These are phyloP conservation scores for Notarius quadriscutis DNA, from an alignment of 2,113 vertebrate genomes.

Conservation along the genomic window DNA sequence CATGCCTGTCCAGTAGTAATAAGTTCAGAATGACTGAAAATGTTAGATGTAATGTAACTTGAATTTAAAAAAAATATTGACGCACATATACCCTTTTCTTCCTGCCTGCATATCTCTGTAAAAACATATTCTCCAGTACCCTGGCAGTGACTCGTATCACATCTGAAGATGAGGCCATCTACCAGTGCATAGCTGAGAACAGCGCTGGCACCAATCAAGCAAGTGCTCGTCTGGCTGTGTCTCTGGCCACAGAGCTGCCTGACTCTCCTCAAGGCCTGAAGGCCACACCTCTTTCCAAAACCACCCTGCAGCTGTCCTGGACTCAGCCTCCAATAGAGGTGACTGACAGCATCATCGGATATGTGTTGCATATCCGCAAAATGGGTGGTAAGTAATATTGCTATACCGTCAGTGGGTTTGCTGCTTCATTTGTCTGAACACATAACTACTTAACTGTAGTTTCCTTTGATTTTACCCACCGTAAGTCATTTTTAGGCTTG, in stretches of 20 bases:
- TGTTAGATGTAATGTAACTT: background rate
- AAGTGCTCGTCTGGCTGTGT: conserved; percentile 71
- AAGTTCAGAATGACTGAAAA: background rate
- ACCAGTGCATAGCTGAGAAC: conserved; percentile 76
- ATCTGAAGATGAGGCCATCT: conserved; percentile 71
- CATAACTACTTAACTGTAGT: background rate
- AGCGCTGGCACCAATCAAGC: conserved; percentile 75
- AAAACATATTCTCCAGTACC: conserved; percentile 61
- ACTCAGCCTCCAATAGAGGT: conserved; percentile 47
- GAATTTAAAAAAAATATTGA: no score
- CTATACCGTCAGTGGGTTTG: background rate
- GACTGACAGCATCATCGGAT: conserved; percentile 70
- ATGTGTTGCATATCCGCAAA: conserved; percentile 69
- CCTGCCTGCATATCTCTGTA: background rate
- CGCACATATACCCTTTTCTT: background rate
- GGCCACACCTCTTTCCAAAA: conserved; percentile 63
- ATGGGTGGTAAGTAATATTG: conserved; percentile 65
- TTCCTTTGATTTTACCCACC: background rate
- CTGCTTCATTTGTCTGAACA: background rate
- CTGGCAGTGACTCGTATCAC: conserved; percentile 70
- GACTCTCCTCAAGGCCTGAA: conserved; percentile 61
- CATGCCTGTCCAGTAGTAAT: background rate
- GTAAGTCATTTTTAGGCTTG: background rate
- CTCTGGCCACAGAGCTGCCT: conserved; percentile 62
- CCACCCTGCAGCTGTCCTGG: conserved; percentile 67